Percentiles rank a stretch among this genome's conserved stretches.
Evolutionary conservation across 2,888 invertebrate genomes (phyloP).

Genomic region (Macaria liturata): DNA sequence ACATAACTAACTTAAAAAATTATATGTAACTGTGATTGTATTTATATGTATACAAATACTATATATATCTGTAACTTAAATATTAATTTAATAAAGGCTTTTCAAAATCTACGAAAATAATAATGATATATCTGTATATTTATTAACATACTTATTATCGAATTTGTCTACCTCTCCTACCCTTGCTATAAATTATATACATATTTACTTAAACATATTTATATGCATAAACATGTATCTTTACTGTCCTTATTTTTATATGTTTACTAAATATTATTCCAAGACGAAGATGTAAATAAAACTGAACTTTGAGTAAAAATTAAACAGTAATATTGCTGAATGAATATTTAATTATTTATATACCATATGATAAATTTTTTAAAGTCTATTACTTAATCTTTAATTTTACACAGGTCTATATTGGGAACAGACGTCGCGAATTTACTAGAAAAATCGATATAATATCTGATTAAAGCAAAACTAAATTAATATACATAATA

Average conservation of each 20-base stretch:
- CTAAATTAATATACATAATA: background rate
- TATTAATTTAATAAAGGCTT: too few relatives aligned
- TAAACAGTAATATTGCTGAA: too few relatives aligned
- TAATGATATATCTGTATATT: too few relatives aligned
- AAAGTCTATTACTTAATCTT: background rate
- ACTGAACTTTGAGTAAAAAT: too few relatives aligned
- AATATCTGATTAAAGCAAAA: slow-evolving; percentile 1
- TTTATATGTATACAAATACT: too few relatives aligned
- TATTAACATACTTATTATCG: slow-evolving; percentile 29
- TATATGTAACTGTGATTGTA: background rate
- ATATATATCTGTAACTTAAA: too few relatives aligned
- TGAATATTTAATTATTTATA: too few relatives aligned
- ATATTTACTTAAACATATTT: too few relatives aligned
- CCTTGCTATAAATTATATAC: slow-evolving; percentile 1
- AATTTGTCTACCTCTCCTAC: slow-evolving; percentile 40
- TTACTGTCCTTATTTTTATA: background rate
- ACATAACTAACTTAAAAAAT: background rate
- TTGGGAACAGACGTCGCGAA: slow-evolving; percentile 58
- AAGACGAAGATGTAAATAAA: background rate
- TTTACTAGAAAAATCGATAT: slow-evolving; percentile 52
- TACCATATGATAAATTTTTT: too few relatives aligned
- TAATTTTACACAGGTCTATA: slow-evolving; percentile 25
- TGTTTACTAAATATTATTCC: background rate
- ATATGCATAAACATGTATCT: too few relatives aligned
- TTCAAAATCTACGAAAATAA: too few relatives aligned